Evolutionary conservation across 2,888 invertebrate genomes (phyloP).

Genomic region (Drosophila anomalata): DNA sequence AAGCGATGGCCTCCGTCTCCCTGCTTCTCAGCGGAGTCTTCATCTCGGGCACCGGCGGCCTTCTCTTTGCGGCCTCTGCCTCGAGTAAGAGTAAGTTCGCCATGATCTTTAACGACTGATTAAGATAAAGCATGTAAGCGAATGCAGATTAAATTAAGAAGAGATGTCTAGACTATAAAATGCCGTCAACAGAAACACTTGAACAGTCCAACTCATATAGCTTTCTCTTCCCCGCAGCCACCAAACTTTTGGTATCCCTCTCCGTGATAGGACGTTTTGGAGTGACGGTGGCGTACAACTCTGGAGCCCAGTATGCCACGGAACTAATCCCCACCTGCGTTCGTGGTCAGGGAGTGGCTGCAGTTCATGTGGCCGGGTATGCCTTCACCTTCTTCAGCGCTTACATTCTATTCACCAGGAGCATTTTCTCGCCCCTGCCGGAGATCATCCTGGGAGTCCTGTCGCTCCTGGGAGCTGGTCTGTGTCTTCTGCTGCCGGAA

Average conservation of each 20-base stretch:
- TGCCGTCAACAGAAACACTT: background rate
- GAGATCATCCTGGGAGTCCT: conserved; percentile 85
- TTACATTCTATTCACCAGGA: conserved; percentile 85
- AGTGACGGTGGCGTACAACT: conserved; percentile 87
- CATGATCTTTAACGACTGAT: background rate
- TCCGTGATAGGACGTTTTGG: conserved; percentile 86
- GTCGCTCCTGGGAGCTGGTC: conserved; percentile 84
- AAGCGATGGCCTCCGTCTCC: conserved; percentile 86
- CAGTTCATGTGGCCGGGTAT: conserved; percentile 87
- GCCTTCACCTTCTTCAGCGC: conserved; percentile 87
- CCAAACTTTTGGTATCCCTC: conserved; percentile 82
- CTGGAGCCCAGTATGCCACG: conserved; percentile 87
- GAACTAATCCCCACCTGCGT: conserved; percentile 87
- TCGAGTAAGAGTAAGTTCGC: conserved; percentile 60
- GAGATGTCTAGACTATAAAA: background rate
- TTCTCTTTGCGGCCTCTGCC: conserved; percentile 67
- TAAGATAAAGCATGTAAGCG: no score
- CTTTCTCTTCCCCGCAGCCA: conserved; percentile 46
- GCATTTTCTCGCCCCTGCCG: conserved; percentile 84
- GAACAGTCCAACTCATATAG: background rate
- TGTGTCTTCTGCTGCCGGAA: conserved; percentile 87
- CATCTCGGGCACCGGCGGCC: conserved; percentile 84
- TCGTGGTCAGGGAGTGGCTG: conserved; percentile 87
- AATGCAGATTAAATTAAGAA: background rate
- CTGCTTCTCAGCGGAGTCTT: conserved; percentile 85